Evolutionary conservation across 2,113 vertebrate genomes (phyloP).

Genomic region (Copsychus sechellarum): DNA sequence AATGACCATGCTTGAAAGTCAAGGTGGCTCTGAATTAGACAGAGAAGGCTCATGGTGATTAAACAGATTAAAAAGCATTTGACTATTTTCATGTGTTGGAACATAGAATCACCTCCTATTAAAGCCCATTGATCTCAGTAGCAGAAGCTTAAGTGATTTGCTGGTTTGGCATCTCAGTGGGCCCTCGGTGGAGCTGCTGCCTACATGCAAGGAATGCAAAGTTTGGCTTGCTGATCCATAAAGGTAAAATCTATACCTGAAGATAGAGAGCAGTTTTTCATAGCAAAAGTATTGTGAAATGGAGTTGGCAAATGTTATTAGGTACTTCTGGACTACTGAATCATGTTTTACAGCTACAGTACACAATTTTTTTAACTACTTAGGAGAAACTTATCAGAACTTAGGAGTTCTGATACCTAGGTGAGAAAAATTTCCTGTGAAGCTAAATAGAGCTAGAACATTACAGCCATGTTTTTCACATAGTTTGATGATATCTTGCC

Average conservation of each 20-base stretch:
- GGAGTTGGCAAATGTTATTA: not conserved
- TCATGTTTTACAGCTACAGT: not conserved
- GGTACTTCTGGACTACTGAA: not conserved
- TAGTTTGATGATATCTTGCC: not conserved
- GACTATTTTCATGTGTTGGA: not conserved
- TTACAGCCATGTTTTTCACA: not conserved
- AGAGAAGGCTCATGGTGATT: not conserved
- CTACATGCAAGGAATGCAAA: not conserved
- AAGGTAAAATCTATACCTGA: not conserved
- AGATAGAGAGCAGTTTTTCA: not conserved
- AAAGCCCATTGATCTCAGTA: not conserved
- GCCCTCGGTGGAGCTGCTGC: not conserved
- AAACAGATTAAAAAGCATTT: not conserved
- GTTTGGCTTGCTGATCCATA: not conserved
- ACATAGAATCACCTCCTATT: not conserved
- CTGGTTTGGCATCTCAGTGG: not conserved
- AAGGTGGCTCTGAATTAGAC: not conserved
- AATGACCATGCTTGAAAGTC: not conserved
- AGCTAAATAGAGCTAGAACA: not conserved
- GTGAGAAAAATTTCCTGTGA: not conserved
- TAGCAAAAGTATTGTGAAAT: not conserved
- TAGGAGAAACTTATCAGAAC: not conserved
- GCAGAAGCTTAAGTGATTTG: not conserved
- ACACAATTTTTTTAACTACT: not conserved
- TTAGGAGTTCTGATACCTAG: not conserved